Evolutionary conservation across 2,888 invertebrate species (phyloP).

Genomic region (Theodoxus fluviatilis): DNA sequence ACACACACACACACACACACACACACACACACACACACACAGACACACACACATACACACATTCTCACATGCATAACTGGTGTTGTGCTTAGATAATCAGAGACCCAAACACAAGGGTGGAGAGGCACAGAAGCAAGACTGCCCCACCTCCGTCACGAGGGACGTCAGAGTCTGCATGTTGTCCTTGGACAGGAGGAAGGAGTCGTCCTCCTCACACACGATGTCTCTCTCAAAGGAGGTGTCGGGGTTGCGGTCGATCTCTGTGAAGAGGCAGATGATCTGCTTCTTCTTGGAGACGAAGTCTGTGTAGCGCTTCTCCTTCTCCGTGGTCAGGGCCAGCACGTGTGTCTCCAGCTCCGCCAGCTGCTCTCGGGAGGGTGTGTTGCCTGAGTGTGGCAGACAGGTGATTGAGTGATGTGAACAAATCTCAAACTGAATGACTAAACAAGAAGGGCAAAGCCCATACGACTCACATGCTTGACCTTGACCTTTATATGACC

Average conservation of each 20-base stretch:
- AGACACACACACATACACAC: conserved; percentile 15
- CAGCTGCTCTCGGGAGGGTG: conserved; percentile 56
- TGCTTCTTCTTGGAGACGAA: conserved; percentile 49
- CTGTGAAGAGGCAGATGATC: conserved; percentile 55
- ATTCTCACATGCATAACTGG: neutral
- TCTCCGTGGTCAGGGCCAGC: conserved; percentile 54
- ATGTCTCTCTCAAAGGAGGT: conserved; percentile 62
- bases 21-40: neutral
- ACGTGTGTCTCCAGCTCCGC: conserved; percentile 57
- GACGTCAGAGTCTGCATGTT: conserved; percentile 54
- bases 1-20: no score
- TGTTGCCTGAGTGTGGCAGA: no score
- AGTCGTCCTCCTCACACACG: conserved; percentile 58
- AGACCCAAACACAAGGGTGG: neutral
- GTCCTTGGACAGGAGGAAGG: conserved; percentile 57
- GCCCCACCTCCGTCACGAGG: neutral
- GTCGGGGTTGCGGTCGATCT: conserved; percentile 60
- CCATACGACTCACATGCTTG: no score
- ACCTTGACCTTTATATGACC: no score
- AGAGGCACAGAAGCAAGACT: neutral
- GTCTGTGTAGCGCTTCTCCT: conserved; percentile 63
- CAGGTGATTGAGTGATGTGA: no score
- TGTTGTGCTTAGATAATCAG: neutral
- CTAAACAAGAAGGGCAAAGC: no score
- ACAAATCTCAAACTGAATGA: no score